A percentile compares a stretch with the other conserved stretches of the same genome.
These are phyloP conservation scores for Mythimna loreyi DNA, from an alignment of 2,888 invertebrate genomes.

Conservation along the genomic window DNA sequence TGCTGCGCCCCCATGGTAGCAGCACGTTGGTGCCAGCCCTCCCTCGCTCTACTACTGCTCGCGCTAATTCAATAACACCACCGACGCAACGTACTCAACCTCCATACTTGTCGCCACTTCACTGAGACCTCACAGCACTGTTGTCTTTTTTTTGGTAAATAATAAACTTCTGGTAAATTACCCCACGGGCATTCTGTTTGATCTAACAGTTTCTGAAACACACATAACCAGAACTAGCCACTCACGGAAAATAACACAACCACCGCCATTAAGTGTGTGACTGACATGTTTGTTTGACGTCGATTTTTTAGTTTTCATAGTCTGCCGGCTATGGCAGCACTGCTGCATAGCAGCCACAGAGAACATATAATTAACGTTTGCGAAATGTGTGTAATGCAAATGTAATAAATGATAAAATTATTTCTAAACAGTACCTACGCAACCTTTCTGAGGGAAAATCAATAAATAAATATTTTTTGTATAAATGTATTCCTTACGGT, in stretches of 20 bases:
- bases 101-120: conserved; percentile 68
- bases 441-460: no score
- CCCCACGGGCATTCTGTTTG: conserved; percentile 56
- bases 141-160: conserved; percentile 29
- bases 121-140: conserved; percentile 40
- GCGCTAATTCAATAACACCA: conserved; percentile 81
- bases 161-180: conserved; percentile 37
- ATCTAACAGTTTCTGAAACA: conserved; percentile 64
- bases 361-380: no score
- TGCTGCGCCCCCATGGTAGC: conserved; percentile 97
- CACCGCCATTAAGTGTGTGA: conserved; percentile 86
- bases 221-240: conserved; percentile 73
- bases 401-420: no score
- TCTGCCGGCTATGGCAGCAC: conserved; percentile 69
- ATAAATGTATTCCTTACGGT: no score
- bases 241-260: conserved; percentile 81
- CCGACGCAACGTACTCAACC: conserved; percentile 73
- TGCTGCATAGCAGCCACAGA: conserved; percentile 30
- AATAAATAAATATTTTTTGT: no score
- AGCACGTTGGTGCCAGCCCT: conserved; percentile 61
- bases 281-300: conserved; percentile 84
- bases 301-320: conserved; percentile 78
- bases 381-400: no score
- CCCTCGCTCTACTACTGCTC: conserved; percentile 65
- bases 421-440: no score